Percentiles rank a stretch among this genome's conserved stretches.
phyloP scores from a whole-genome alignment of 2,113 vertebrate species.

The human (Homo sapiens) region DNA sequence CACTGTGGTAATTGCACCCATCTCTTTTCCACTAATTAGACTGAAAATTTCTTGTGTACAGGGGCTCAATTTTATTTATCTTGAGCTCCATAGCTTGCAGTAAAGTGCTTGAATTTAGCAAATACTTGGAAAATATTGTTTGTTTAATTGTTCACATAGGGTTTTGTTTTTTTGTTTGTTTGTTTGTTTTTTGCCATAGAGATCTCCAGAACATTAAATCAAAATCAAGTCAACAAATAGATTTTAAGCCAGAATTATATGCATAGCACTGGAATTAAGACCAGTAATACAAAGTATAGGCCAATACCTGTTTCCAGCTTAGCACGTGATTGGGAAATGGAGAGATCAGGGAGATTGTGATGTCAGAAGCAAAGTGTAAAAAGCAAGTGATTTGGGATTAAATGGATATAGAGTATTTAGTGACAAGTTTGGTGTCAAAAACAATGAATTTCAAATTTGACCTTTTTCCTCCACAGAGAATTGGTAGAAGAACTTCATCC shows the following conservation, averaged over 20 bases:
- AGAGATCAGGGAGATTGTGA: neutral
- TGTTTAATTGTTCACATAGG: neutral
- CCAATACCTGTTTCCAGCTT: neutral
- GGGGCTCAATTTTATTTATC: neutral
- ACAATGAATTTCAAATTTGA: slow-evolving; percentile 1
- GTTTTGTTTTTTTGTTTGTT: no score
- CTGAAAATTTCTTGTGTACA: neutral
- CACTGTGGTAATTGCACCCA: neutral
- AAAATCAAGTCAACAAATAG: neutral
- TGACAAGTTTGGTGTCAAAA: neutral
- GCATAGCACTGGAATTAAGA: neutral
- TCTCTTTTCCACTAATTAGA: neutral
- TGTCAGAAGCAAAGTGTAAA: neutral
- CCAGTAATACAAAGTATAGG: neutral
- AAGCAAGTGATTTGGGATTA: neutral
- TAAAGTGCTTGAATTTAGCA: slow-evolving; percentile 15
- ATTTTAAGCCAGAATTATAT: neutral
- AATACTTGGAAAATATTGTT: neutral
- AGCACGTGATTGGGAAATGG: neutral
- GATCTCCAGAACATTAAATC: neutral
- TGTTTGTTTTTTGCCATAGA: neutral
- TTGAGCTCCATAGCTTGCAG: neutral
- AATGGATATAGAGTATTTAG: neutral
- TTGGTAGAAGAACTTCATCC: slow-evolving; percentile 99
- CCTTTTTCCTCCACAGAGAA: slow-evolving; percentile 85